Conservation (phyloP, 2,888 invertebrate genomes). For the Hirtodrosophila histrioides region DNA sequence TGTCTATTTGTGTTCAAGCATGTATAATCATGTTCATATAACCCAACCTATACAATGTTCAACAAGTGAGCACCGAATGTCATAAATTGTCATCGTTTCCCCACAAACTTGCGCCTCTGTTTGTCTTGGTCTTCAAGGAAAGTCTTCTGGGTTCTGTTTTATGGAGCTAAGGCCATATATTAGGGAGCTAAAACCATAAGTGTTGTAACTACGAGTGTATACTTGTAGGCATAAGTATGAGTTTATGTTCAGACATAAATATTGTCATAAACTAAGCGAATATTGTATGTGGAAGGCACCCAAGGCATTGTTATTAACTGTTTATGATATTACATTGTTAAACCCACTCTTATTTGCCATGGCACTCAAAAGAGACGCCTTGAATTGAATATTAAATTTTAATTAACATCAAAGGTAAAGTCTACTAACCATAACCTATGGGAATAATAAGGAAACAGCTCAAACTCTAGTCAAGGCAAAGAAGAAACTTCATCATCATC, state of each 20-base stretch:
- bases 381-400: too few relatives aligned
- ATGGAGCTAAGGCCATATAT: slow-evolving; percentile 30
- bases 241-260: slow-evolving; percentile 12
- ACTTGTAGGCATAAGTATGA: neutral
- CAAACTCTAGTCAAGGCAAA: too few relatives aligned
- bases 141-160: slow-evolving; percentile 19
- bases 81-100: slow-evolving; percentile 54
- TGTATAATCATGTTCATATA: neutral
- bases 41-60: neutral
- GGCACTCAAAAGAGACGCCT: too few relatives aligned
- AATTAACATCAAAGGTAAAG: too few relatives aligned
- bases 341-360: too few relatives aligned
- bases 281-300: too few relatives aligned
- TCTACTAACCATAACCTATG: too few relatives aligned
- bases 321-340: neutral
- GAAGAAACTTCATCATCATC: too few relatives aligned
- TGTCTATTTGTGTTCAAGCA: slow-evolving; percentile 49
- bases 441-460: too few relatives aligned
- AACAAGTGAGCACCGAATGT: slow-evolving; percentile 59
- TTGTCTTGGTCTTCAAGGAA: slow-evolving; percentile 26
- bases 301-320: neutral
- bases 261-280: neutral
- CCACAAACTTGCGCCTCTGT: slow-evolving; percentile 7
- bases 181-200: slow-evolving; percentile 36
- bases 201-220: slow-evolving; percentile 30